Evolutionary conservation across 2,888 invertebrate species (phyloP), one percentile per base, ranked within the genome.

Genomic region (Proisotoma minuta): DNA sequence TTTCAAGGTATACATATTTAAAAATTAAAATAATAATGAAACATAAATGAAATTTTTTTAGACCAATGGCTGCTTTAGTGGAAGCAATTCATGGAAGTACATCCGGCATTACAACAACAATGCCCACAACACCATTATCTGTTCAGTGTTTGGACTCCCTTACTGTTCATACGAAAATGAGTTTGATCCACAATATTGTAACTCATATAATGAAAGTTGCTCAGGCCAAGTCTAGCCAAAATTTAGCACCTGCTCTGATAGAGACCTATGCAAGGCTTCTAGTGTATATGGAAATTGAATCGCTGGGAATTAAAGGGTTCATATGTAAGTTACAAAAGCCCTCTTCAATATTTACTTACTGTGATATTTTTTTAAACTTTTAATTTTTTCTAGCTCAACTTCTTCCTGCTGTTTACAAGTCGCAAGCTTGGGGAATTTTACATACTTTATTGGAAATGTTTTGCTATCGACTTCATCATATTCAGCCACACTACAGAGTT

Each of bases 371-470:
- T 2, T 54, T 1, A 10, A 43, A 43, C 20, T 12, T 43, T 5
- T 43, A 39, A 52, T 43, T 22, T 23, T 56, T 75, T 76, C 54
- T 77, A 89, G 89, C 85, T 76, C 93, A 94, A 79, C 79, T 96
- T 48, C 78, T 97, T 69, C 94, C 96, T 0, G 89, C 87, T 26
- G 94, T 94, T 40, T 91, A 92, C 76, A 72, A 92, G 18, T 88
- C 88, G 15, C 91, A 94, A 74, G 92, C 93, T 0, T 94, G 94
- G 94, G 92, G 92, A 23, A 95, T 93, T 59, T 81, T 97, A n/a
- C 94, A 96, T 77, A 95, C 94, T 0, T 80, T 97, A 39, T 78
- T 97, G 75, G 96, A 97, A 78, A 96, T 97, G 95, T 95, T 96
- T 78, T 93, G 92, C 65, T 95, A 95, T 77, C 84, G 97, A 50